These are phyloP conservation scores for Orchesella flavescens DNA, from an alignment of 2,888 invertebrate genomes.

Conservation along the genomic window DNA sequence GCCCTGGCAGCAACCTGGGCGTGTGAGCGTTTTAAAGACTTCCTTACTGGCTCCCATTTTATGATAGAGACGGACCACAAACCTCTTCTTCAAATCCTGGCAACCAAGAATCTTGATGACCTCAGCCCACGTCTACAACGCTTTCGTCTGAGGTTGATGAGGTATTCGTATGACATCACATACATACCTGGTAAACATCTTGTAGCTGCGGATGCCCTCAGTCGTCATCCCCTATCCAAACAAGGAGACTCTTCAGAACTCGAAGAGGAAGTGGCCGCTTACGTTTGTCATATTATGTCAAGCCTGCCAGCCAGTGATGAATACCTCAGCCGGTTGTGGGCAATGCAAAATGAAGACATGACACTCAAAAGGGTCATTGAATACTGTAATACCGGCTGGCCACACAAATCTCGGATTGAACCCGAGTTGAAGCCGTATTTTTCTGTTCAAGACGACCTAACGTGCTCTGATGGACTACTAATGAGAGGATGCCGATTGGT, in stretches of 20 bases:
- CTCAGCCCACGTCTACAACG: constrained; percentile 53
- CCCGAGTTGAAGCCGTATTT: neutral
- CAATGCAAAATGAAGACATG: constrained; percentile 36
- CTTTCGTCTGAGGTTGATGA: constrained; percentile 72
- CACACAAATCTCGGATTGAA: constrained; percentile 28
- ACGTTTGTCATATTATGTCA: constrained; percentile 12
- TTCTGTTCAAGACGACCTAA: constrained; percentile 21
- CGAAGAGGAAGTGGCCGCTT: constrained; percentile 39
- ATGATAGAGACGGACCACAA: constrained; percentile 19
- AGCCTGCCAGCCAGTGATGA: constrained; percentile 39
- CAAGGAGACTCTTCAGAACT: neutral
- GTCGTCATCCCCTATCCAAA: constrained; percentile 51
- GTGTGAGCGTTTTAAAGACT: too few species aligned
- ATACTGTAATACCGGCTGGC: constrained; percentile 61
- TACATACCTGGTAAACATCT: constrained; percentile 71
- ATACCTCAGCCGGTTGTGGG: constrained; percentile 40
- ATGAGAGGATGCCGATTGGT: constrained; percentile 34
- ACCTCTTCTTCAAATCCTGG: constrained; percentile 13
- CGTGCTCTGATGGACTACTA: constrained; percentile 11
- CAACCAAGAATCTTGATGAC: constrained; percentile 11
- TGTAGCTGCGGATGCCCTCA: constrained; percentile 67
- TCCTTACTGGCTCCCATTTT: neutral
- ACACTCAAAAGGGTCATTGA: constrained; percentile 16
- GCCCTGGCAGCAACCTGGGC: constrained; percentile 24
- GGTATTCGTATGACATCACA: constrained; percentile 62